Base-by-base conservation (phyloP, 2,888 invertebrate genomes). In the Nineta flava region DNA sequence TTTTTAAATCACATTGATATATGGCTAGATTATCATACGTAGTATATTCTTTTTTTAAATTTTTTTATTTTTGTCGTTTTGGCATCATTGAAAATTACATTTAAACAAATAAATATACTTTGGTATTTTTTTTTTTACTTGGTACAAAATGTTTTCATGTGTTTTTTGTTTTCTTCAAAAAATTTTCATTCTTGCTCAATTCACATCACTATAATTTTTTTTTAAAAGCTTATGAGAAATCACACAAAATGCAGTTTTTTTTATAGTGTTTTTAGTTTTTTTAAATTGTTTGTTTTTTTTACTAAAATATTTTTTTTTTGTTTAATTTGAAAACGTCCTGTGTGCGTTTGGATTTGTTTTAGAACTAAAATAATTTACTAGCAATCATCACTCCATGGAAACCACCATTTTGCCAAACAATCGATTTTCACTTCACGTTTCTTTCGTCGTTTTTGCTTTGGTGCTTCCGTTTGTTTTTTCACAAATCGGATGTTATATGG, bases 401-500 rank as follows among this genome's bases (percentile, higher is more conserved):
- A 62, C 71, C 72, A 73, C 61, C 72, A 68, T 52, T 61, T 65
- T 53, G 63, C 64, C 42, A 62, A 62, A 52, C 61, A 60, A 21
- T 55, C 55, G 44, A 50, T 50, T 34, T 59, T 61, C 41, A 61
- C 62, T 50, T 61, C 61, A 48, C 73, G 75, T 66, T 80, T 75
- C 78, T 81, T 81, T 59, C 85, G 76, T 59, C 85, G 76, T 53
- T 83, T 73, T 53, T 82, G 78, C 64, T 83, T 81, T 53, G 80
- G 75, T 57, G 80, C 75, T 55, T 82, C 81, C 31, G 75, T 73
- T 59, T 84, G 79, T 67, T 85, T 86, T 70, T 88, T 90, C 41
- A 85, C 77, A 65, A 93, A 91, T 61, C 86, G 80, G 54, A 96
- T 81, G 70, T 95, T 95, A 72, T 88, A 91, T 7, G 93, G 94